Percentiles rank a stretch among this genome's conserved stretches.
Evolutionary conservation across 2,797 vertebrate species (phyloP).

Genomic region (Chelon auratus): DNA sequence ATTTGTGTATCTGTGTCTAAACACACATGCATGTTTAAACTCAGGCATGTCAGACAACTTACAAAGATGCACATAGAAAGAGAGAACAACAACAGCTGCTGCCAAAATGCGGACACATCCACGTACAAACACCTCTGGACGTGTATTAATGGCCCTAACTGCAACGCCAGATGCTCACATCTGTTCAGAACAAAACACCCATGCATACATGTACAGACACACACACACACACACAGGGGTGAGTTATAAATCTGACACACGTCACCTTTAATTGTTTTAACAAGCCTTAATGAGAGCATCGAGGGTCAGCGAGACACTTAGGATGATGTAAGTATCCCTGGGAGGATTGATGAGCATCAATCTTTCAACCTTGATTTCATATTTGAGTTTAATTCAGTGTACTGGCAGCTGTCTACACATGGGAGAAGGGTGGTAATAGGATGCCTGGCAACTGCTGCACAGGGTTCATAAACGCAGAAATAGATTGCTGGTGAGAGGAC

Average conservation of each 20-base stretch:
- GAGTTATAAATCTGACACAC: slow-evolving; percentile 70
- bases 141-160: slow-evolving; percentile 74
- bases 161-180: slow-evolving; percentile 75
- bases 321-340: slow-evolving; percentile 73
- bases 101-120: slow-evolving; percentile 56
- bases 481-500: slow-evolving; percentile 8
- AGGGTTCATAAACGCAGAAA: slow-evolving; percentile 11
- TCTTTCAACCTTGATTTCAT: slow-evolving; percentile 72
- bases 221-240: slow-evolving; percentile 40
- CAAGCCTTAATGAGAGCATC: slow-evolving; percentile 73
- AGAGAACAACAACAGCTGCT: slow-evolving; percentile 66
- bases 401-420: slow-evolving; percentile 65
- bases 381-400: slow-evolving; percentile 67
- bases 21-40: slow-evolving; percentile 36
- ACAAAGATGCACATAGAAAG: slow-evolving; percentile 23
- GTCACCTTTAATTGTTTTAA: slow-evolving; percentile 79
- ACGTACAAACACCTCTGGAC: slow-evolving; percentile 72
- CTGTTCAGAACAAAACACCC: slow-evolving; percentile 67
- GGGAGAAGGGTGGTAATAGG: slow-evolving; percentile 52
- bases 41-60: slow-evolving; percentile 18
- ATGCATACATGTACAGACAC: slow-evolving; percentile 34
- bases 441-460: slow-evolving; percentile 50
- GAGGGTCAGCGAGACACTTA: slow-evolving; percentile 71
- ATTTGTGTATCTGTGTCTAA: neutral
- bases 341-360: slow-evolving; percentile 66